A percentile compares a stretch with the other conserved stretches of the same genome.
These are phyloP conservation scores for Troides aeacus DNA, from an alignment of 2,888 invertebrate genomes.

Conservation along the genomic window DNA sequence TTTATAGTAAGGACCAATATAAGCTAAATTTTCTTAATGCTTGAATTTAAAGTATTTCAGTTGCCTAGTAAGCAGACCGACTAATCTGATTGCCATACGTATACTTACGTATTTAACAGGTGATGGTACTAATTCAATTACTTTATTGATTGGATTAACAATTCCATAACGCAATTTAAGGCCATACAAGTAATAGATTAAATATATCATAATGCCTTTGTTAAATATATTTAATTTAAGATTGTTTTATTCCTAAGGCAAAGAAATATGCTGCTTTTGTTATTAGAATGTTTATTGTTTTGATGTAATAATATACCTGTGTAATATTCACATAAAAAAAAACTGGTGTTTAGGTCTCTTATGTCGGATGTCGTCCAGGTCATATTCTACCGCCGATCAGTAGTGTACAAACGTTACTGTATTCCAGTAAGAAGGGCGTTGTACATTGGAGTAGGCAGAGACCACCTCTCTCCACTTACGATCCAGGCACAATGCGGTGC, in stretches of 20 bases:
- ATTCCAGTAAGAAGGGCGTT: too few species aligned
- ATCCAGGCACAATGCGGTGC: too few species aligned
- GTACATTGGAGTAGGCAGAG: too few species aligned
- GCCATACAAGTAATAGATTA: conserved; percentile 26
- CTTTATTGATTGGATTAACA: conserved; percentile 27
- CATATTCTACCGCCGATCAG: too few species aligned
- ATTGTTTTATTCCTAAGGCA: neutral
- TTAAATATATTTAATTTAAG: conserved; percentile 13
- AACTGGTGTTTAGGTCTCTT: too few species aligned
- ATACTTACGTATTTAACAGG: conserved; percentile 1
- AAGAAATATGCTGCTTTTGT: neutral
- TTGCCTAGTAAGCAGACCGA: neutral
- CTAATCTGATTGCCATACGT: neutral
- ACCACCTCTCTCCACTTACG: too few species aligned
- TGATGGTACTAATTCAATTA: conserved; percentile 24
- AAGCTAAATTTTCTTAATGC: neutral
- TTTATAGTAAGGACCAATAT: too few species aligned
- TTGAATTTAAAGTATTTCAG: neutral
- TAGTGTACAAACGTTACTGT: too few species aligned
- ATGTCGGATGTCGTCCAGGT: too few species aligned
- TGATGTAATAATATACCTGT: too few species aligned
- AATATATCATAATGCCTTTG: conserved; percentile 16
- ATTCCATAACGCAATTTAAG: conserved; percentile 15
- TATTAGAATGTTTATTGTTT: too few species aligned
- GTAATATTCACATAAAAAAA: too few species aligned